A percentile compares a stretch with the other conserved stretches of the same genome.
Conservation (phyloP, 2,113 vertebrate species). For the Myxocyprinus asiaticus region DNA sequence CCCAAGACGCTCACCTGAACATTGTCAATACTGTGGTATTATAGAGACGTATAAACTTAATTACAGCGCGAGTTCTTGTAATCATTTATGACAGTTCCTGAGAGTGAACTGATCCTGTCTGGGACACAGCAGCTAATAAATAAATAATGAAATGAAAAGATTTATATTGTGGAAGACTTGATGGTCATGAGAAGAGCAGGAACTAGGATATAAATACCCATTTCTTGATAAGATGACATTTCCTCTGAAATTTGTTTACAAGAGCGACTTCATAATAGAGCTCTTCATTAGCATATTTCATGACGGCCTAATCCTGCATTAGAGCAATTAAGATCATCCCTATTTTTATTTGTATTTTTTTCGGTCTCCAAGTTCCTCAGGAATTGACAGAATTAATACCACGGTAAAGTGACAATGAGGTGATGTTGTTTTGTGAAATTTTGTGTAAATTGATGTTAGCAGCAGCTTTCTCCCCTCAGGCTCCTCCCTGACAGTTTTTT, state of each 20-base stretch:
- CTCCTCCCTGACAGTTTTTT: slow-evolving; percentile 53
- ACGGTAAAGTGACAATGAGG: slow-evolving; percentile 46
- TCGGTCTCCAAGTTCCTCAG: neutral
- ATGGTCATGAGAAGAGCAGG: slow-evolving; percentile 21
- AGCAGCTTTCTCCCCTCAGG: slow-evolving; percentile 46
- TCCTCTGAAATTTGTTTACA: slow-evolving; percentile 47
- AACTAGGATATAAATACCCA: slow-evolving; percentile 45
- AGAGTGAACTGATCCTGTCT: slow-evolving; percentile 28
- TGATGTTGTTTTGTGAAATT: slow-evolving; percentile 46
- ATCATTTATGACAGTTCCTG: slow-evolving; percentile 41
- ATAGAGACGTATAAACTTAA: neutral
- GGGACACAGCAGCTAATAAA: slow-evolving; percentile 23
- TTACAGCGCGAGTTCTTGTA: slow-evolving; percentile 39
- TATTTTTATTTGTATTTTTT: slow-evolving; percentile 20
- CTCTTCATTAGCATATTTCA: slow-evolving; percentile 32
- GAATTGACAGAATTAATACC: slow-evolving; percentile 22
- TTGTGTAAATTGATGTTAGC: slow-evolving; percentile 43
- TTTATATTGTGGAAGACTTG: slow-evolving; percentile 10
- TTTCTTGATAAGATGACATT: slow-evolving; percentile 14
- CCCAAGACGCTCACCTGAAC: slow-evolving; percentile 14
- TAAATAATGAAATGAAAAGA: slow-evolving; percentile 30
- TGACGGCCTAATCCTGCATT: slow-evolving; percentile 23
- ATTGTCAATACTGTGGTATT: slow-evolving; percentile 25
- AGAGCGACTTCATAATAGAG: slow-evolving; percentile 35
- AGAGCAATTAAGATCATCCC: slow-evolving; percentile 33